Base-by-base conservation (phyloP, 2,113 vertebrate genomes). In the Neodontobutis hainanensis region DNA sequence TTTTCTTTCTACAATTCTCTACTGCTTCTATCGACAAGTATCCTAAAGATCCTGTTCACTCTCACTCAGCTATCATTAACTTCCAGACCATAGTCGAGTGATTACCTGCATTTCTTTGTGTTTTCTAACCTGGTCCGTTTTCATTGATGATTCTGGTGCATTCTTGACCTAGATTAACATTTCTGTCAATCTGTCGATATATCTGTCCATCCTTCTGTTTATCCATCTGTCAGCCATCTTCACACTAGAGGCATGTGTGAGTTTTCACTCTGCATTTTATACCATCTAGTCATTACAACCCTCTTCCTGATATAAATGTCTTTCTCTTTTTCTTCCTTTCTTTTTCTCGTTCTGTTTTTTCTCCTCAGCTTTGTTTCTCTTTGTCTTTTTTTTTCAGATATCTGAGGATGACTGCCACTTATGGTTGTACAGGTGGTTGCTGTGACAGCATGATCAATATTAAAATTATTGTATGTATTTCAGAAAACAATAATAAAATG, bases 361-460 rank as follows among this genome's bases (percentile, higher is more conserved):
- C 8, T 0, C 32, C 42, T 27, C 3, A 15, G 12, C 67, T 68
- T 65, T 5, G 65, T 19, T 51, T 5, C 5, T 58, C 14, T 50
- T 8, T 35, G 9, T 12, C n/a, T 49, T 15, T 15, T 35, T 35
- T 43, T 67, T 44, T n/a, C n/a, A 34, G 14, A 42, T 56, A 5
- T 51, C 12, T 43, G 4, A 10, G 61, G 71, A 72, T 40, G 73
- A 64, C 19, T 81, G 81, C 70, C 3, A 58, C 44, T 82, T 78
- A 74, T 0, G 27, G 14, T 63, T 43, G 7, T 43, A 19, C 47
- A 75, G 44, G 71, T 65, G 47, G 68, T 82, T 80, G 11, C 45
- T 16, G 63, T 78, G 73, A 65, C 79, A 50, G 3, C 6, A n/a
- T 0, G 43, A 79, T 77, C 47, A 78, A 58, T 78, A 73, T 63